A percentile compares a stretch with the other conserved stretches of the same genome.
Conservation (phyloP, 2,113 vertebrate species). For the Motacilla alba region DNA sequence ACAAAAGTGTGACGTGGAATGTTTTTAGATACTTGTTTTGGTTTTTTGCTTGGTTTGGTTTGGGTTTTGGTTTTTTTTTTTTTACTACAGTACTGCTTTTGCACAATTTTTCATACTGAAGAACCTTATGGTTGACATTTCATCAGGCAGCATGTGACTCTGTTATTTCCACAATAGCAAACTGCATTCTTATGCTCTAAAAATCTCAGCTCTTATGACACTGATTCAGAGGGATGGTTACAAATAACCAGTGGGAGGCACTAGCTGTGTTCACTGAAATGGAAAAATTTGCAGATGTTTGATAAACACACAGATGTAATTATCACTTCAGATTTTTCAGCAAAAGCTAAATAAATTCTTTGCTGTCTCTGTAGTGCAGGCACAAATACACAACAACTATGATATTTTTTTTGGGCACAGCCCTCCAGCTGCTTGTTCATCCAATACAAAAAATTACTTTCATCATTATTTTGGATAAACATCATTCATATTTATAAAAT, state of each 20-base stretch:
- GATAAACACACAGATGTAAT: neutral
- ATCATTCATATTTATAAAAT: neutral
- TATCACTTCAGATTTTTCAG: neutral
- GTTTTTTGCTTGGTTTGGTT: neutral
- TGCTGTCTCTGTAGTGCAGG: neutral
- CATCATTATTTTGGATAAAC: neutral
- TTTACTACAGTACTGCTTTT: neutral
- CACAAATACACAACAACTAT: neutral
- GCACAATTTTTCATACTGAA: neutral
- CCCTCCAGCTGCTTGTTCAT: neutral
- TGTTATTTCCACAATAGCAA: neutral
- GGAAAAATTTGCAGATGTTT: constrained; percentile 11
- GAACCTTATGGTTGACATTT: neutral
- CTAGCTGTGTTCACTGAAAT: neutral
- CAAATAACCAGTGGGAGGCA: neutral
- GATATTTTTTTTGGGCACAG: neutral
- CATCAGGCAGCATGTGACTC: neutral
- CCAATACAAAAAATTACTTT: neutral
- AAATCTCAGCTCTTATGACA: neutral
- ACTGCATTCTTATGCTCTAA: neutral
- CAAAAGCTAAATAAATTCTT: neutral
- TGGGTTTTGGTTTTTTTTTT: neutral
- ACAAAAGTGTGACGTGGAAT: neutral
- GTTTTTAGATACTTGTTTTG: neutral
- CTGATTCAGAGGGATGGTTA: neutral